Percentiles rank a stretch among this genome's conserved stretches.
Conservation (phyloP, 2,888 invertebrate species). For the Polyploca ridens region DNA sequence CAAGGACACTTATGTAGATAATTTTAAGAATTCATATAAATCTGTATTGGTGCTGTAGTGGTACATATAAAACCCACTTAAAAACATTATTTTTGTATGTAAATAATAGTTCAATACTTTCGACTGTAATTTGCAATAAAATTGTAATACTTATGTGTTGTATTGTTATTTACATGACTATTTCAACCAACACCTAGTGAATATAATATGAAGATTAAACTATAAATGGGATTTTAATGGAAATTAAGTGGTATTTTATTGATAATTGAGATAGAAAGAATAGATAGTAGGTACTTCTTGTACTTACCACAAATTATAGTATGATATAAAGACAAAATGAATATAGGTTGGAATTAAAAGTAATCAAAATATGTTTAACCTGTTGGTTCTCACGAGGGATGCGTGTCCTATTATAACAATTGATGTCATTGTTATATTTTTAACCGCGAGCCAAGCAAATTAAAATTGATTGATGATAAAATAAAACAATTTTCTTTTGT, state of each 20-base stretch:
- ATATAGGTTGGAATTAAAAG: not conserved
- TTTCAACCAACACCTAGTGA: too few species aligned
- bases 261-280: not conserved
- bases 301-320: not conserved
- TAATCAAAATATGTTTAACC: too few species aligned
- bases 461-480: slow-evolving; percentile 25
- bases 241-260: not conserved
- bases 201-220: not conserved
- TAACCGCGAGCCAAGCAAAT: too few species aligned
- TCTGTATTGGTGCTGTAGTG: slow-evolving; percentile 10
- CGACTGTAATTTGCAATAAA: not conserved
- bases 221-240: not conserved
- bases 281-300: not conserved
- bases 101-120: not conserved
- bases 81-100: slow-evolving; percentile 20
- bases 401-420: too few species aligned
- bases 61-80: slow-evolving; percentile 1
- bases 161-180: not conserved
- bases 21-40: slow-evolving; percentile 1
- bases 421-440: too few species aligned
- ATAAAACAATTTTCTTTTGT: slow-evolving; percentile 47
- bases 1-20: not conserved
- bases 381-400: too few species aligned
- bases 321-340: not conserved
- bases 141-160: not conserved